phyloP scores from a whole-genome alignment of 2,797 vertebrate species.

The Gymnoscopelus braueri region DNA sequence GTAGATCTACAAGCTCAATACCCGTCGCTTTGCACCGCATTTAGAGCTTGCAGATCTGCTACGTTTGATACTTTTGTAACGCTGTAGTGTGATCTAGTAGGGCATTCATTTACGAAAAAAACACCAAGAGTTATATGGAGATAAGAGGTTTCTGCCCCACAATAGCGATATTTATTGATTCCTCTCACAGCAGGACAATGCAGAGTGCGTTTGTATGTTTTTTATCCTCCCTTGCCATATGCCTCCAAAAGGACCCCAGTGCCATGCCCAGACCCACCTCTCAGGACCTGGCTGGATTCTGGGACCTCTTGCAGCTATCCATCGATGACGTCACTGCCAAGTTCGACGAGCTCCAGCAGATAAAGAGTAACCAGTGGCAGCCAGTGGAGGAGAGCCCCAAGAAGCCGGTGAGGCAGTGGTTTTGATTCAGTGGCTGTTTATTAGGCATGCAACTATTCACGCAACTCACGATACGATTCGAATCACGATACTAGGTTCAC shows the following conservation, averaged over 20 bases:
- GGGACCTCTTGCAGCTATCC: constrained; percentile 98
- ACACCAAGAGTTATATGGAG: no score
- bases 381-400: constrained; percentile 88
- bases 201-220: background rate
- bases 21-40: no score
- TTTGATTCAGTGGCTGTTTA: background rate
- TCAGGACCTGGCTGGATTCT: constrained; percentile 98
- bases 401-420: constrained; percentile 84
- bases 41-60: no score
- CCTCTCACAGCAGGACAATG: background rate
- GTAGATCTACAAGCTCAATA: no score
- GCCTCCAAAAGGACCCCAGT: constrained; percentile 89
- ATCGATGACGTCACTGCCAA: constrained; percentile 99
- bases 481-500: no score
- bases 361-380: constrained; percentile 96
- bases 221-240: background rate
- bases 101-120: no score
- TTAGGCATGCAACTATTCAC: no score
- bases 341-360: constrained; percentile 96
- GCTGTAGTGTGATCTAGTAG: no score
- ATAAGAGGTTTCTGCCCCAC: no score
- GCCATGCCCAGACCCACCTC: constrained; percentile 98
- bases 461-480: no score
- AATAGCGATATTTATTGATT: background rate
- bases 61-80: no score